phyloP scores from a whole-genome alignment of 2,113 vertebrate genomes.

The Mixornis gularis region DNA sequence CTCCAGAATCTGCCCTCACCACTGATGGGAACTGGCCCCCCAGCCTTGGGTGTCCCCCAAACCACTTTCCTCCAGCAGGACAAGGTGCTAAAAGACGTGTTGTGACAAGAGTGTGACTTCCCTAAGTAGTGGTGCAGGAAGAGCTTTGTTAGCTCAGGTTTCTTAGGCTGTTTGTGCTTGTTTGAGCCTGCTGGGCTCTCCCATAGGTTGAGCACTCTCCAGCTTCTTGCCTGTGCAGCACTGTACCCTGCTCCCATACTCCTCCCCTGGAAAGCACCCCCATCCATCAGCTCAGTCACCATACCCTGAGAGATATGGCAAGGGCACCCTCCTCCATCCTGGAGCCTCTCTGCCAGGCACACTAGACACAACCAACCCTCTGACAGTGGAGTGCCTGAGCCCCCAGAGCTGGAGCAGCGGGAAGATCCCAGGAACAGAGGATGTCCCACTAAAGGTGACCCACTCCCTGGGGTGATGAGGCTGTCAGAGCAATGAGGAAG shows the following conservation, averaged over 20 bases:
- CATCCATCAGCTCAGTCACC: not conserved
- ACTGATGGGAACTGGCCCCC: not conserved
- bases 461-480: fast-evolving
- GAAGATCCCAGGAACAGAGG: not conserved
- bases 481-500: not conserved
- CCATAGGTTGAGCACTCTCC: not conserved
- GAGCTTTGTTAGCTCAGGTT: not conserved
- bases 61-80: not conserved
- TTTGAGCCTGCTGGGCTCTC: slow-evolving; percentile 3
- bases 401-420: not conserved
- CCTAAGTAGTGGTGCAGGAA: not conserved
- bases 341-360: not conserved
- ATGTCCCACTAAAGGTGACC: not conserved
- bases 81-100: not conserved
- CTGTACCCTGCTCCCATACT: not conserved
- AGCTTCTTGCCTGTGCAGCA: not conserved
- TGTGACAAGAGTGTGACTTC: not conserved
- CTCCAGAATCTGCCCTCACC: not conserved
- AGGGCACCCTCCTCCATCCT: not conserved
- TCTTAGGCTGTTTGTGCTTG: not conserved
- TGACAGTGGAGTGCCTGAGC: not conserved
- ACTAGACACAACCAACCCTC: fast-evolving
- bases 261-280: not conserved
- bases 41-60: not conserved
- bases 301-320: not conserved